Conservation (phyloP, 1,140 invertebrate species). For the Planococcus citri region DNA sequence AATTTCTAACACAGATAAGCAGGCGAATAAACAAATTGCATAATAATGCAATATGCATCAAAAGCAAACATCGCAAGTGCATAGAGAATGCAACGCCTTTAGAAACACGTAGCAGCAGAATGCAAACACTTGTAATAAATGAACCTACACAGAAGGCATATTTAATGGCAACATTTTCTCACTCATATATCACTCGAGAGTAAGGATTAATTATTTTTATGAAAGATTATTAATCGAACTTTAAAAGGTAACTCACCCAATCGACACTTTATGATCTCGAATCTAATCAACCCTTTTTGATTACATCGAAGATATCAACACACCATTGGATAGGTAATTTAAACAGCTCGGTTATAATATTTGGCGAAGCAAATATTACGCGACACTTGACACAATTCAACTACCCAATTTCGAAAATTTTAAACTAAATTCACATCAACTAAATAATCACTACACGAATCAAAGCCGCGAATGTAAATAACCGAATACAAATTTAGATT, state of each 20-base stretch:
- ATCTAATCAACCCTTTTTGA: not conserved
- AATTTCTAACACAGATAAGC: not conserved
- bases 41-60: not conserved
- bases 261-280: not conserved
- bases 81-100: too few species aligned
- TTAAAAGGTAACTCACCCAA: not conserved
- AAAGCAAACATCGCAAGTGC: too few species aligned
- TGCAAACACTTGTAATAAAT: too few species aligned
- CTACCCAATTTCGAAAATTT: not conserved
- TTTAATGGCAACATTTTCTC: too few species aligned
- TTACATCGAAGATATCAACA: not conserved
- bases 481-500: conserved; percentile 3
- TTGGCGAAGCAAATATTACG: not conserved
- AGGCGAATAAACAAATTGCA: not conserved
- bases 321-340: not conserved
- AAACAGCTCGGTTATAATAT: not conserved
- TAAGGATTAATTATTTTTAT: too few species aligned
- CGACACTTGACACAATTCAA: not conserved
- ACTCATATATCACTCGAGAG: too few species aligned
- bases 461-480: conserved; percentile 2
- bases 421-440: not conserved
- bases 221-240: too few species aligned
- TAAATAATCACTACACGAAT: not conserved
- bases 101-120: too few species aligned
- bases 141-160: too few species aligned